Evolutionary conservation across 2,797 vertebrate genomes (phyloP), one percentile per base, ranked within the genome.

Genomic region (Pseudochaenichthys georgianus): DNA sequence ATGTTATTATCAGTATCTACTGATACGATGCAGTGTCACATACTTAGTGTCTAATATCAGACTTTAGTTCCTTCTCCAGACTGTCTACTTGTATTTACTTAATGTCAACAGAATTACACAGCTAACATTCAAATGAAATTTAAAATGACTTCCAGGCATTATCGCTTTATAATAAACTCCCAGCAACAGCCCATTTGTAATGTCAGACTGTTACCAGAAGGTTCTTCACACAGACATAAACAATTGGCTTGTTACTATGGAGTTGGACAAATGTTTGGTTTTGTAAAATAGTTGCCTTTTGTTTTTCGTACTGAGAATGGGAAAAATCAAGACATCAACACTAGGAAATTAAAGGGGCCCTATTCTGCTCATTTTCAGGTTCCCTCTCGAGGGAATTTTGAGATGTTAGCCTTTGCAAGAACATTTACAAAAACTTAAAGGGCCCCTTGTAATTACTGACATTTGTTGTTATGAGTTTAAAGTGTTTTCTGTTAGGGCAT

Each of bases 71-170:
- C 13, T 15, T 7, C 28, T 31, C 53, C 53, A 1, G 53, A 55
- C 53, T 23, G 62, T 59, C 53, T 9, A 4, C 42, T 60, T 70
- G 71, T 64, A 43, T 74, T 71, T 57, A 55, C 70, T 65, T 58
- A 69, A 81, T 78, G 68, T 72, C 74, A 68, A 43, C 60, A 43
- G 4, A 76, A 31, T 21, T 28, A 19, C 17, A 34, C 73, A 76
- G n/a, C 47, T 76, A 38, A 81, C 64, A 45, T 75, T 41, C 34
- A 58, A 52, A 19, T 45, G 16, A 59, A 77, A 61, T 61, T 48
- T n/a, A 62, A 68, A 64, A 17, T 13, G n/a, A 69, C 48, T 63
- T 58, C 16, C 55, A 69, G 71, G 55, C 54, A 5, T 66, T 7
- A 5, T 16, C 34, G 34, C 34, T 38, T 38, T 43, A 19, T 48